Evolutionary conservation across 2,113 vertebrate genomes (phyloP).

Genomic region (Corapipo altera): DNA sequence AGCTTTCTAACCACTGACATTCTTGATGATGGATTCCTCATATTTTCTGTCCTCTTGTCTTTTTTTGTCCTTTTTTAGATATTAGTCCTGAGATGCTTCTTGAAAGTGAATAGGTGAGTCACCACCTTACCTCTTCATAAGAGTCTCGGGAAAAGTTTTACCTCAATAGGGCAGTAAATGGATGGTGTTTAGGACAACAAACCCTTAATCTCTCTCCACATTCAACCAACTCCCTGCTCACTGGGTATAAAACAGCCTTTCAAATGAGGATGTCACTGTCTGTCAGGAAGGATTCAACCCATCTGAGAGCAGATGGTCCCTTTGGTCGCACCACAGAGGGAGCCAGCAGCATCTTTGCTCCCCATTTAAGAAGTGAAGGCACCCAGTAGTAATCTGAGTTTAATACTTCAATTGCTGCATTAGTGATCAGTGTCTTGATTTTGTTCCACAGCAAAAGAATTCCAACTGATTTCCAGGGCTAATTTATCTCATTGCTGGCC

Average conservation of each 20-base stretch:
- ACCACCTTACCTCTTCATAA: neutral
- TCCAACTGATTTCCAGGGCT: neutral
- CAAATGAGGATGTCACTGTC: neutral
- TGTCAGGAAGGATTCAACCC: neutral
- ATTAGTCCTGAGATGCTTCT: neutral
- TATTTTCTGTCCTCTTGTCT: neutral
- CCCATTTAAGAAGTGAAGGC: neutral
- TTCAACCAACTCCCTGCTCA: neutral
- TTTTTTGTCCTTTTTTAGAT: neutral
- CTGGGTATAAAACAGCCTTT: neutral
- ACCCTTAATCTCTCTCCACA: neutral
- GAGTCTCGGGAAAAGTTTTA: neutral
- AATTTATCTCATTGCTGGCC: neutral
- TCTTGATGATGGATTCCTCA: neutral
- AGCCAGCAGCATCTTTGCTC: rapidly evolving
- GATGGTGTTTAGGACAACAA: neutral
- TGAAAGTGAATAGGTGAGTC: neutral
- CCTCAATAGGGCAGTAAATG: neutral
- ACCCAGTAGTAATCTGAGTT: neutral
- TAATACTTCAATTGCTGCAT: neutral
- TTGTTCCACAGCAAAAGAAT: neutral
- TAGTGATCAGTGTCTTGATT: neutral
- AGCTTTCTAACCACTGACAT: neutral
- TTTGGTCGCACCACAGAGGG: neutral
- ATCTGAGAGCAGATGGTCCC: rapidly evolving